These are phyloP conservation scores for Acipenser transmontanus DNA, from an alignment of 2,797 vertebrate genomes.

Conservation along the genomic window DNA sequence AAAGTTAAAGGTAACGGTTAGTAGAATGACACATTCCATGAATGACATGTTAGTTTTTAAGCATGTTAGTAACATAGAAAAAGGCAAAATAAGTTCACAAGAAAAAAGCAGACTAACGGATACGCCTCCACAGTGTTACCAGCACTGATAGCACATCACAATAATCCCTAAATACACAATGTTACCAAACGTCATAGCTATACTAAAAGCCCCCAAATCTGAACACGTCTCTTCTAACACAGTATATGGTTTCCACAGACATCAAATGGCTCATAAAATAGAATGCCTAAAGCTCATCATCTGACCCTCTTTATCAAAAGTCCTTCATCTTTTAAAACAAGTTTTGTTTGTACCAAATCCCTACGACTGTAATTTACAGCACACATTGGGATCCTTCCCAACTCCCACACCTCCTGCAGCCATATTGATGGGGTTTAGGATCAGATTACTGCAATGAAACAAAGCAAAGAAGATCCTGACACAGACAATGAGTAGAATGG, in stretches of 20 bases:
- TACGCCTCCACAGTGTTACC: conserved; percentile 72
- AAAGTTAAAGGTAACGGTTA: conserved; percentile 93
- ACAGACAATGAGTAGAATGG: conserved; percentile 75
- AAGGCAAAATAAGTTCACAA: conserved; percentile 92
- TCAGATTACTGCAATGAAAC: conserved; percentile 78
- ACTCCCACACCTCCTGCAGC: conserved; percentile 77
- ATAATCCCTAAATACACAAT: conserved; percentile 17
- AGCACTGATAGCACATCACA: conserved; percentile 41
- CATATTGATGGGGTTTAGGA: conserved; percentile 72
- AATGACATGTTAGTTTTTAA: conserved; percentile 99
- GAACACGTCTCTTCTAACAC: conserved; percentile 9
- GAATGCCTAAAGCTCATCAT: conserved; percentile 5
- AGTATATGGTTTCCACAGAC: conserved; percentile 49
- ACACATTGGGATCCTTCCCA: conserved; percentile 67
- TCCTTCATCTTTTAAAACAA: conserved; percentile 39
- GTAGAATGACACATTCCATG: conserved; percentile 99
- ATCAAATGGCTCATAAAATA: conserved; percentile 57
- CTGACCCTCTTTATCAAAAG: background rate
- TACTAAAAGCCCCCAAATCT: conserved; percentile 1
- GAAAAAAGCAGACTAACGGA: conserved; percentile 92
- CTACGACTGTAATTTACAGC: conserved; percentile 62
- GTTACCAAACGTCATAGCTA: conserved; percentile 16
- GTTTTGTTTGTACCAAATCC: conserved; percentile 55
- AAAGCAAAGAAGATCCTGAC: conserved; percentile 71
- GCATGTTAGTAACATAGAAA: conserved; percentile 99